Conservation (phyloP, 2,113 vertebrate genomes). For the Cyprinodon brontotheroides region DNA sequence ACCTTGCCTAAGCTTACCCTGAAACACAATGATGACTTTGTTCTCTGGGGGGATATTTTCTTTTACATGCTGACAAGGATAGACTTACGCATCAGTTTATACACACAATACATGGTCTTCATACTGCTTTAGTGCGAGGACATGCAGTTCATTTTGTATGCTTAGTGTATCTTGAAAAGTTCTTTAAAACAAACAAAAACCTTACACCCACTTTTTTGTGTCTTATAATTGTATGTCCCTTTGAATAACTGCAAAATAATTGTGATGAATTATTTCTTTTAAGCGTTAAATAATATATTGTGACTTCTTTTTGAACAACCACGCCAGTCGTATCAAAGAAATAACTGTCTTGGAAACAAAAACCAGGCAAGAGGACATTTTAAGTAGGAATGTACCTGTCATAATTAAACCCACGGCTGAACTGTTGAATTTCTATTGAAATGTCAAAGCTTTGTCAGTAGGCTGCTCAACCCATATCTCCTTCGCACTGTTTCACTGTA, state of each 20-base stretch:
- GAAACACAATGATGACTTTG: neutral
- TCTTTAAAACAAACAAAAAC: neutral
- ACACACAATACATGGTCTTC: neutral
- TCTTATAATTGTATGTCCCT: neutral
- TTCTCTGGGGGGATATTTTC: conserved; percentile 11
- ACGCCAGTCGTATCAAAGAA: conserved; percentile 29
- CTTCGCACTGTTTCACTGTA: conserved; percentile 36
- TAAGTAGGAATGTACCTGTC: conserved; percentile 44
- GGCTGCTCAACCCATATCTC: conserved; percentile 42
- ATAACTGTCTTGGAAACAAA: conserved; percentile 25
- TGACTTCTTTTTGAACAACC: conserved; percentile 4
- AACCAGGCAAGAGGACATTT: conserved; percentile 12
- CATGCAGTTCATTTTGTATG: neutral
- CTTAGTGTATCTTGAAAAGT: neutral
- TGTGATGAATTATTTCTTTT: conserved; percentile 1
- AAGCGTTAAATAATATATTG: conserved; percentile 9
- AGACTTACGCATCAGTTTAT: neutral
- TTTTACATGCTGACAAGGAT: neutral
- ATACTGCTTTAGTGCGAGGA: neutral
- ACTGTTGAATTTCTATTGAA: conserved; percentile 40
- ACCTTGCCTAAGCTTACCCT: neutral
- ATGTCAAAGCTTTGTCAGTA: conserved; percentile 49
- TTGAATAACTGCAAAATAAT: neutral
- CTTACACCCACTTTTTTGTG: neutral
- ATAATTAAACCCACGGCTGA: conserved; percentile 49